These are phyloP conservation scores for Selenia dentaria DNA, from an alignment of 2,888 invertebrate genomes.

Conservation along the genomic window DNA sequence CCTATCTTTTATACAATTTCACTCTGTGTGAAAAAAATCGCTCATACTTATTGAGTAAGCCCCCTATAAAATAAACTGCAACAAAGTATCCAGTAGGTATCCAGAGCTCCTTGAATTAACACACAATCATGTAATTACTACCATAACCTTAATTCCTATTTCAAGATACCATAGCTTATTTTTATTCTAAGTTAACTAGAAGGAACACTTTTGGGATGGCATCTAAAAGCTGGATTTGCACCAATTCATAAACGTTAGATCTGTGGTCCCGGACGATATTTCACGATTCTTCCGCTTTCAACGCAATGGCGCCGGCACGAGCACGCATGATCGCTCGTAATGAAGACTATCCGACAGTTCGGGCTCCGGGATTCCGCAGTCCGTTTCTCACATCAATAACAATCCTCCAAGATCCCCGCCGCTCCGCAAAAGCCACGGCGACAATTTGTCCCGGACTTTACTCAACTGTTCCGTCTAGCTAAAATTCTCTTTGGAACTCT, in stretches of 20 bases:
- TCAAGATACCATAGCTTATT: too few species aligned
- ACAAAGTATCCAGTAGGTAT: too few species aligned
- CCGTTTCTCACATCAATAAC: constrained; percentile 69
- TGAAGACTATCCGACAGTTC: constrained; percentile 64
- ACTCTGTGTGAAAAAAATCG: too few species aligned
- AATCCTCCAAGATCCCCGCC: constrained; percentile 64
- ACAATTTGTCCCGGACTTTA: constrained; percentile 69
- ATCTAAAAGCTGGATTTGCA: constrained; percentile 48
- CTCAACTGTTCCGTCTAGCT: constrained; percentile 50
- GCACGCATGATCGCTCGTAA: constrained; percentile 71
- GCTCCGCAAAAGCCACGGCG: constrained; percentile 63
- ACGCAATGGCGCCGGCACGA: constrained; percentile 47
- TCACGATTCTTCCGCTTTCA: constrained; percentile 62
- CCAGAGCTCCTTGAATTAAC: too few species aligned
- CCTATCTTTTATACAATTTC: too few species aligned
- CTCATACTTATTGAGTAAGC: too few species aligned
- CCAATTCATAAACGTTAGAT: constrained; percentile 60
- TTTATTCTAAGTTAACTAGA: constrained; percentile 1
- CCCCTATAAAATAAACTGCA: too few species aligned
- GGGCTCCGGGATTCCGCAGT: constrained; percentile 25
- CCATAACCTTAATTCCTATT: too few species aligned
- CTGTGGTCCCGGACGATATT: constrained; percentile 53
- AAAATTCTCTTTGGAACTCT: constrained; percentile 45
- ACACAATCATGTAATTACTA: too few species aligned
- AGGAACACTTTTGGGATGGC: neutral